Evolutionary conservation across 2,797 vertebrate genomes (phyloP).

Genomic region (Harpagifer antarcticus): DNA sequence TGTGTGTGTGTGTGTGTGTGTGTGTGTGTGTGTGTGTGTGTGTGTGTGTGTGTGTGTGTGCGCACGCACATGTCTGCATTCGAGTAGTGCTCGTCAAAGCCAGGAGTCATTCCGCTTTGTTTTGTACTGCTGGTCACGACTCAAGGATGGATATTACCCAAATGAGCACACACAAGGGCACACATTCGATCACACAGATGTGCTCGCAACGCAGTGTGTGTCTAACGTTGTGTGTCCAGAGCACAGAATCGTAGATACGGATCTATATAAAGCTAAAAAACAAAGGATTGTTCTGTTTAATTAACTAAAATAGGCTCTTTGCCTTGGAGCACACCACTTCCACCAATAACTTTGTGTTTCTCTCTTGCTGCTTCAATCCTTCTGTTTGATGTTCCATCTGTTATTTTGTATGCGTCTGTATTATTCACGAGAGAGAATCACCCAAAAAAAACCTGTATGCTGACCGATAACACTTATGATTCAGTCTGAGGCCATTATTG

Average conservation of each 20-base stretch:
- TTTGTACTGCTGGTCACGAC: conserved; percentile 20
- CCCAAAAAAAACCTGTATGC: not conserved
- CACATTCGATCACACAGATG: not conserved
- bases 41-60: not conserved
- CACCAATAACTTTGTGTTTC: conserved; percentile 4
- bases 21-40: not conserved
- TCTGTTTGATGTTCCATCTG: conserved; percentile 20
- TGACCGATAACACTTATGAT: not conserved
- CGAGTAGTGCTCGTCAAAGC: conserved; percentile 8
- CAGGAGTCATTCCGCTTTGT: conserved; percentile 20
- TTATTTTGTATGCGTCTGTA: not conserved
- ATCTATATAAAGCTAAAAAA: conserved; percentile 14
- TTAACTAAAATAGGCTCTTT: not conserved
- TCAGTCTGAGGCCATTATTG: conserved; percentile 1
- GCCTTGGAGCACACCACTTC: conserved; percentile 9
- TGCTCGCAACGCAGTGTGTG: too few species aligned
- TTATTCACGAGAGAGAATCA: not conserved
- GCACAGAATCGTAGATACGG: not conserved
- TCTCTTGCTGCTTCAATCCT: conserved; percentile 3
- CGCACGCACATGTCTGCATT: not conserved
- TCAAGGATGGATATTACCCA: conserved; percentile 7
- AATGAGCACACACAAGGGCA: conserved; percentile 7
- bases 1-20: too few species aligned
- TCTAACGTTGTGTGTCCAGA: not conserved
- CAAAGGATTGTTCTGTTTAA: conserved; percentile 15